Evolutionary conservation across 2,888 invertebrate species (phyloP).

Genomic region (Steinernema hermaphroditum): DNA sequence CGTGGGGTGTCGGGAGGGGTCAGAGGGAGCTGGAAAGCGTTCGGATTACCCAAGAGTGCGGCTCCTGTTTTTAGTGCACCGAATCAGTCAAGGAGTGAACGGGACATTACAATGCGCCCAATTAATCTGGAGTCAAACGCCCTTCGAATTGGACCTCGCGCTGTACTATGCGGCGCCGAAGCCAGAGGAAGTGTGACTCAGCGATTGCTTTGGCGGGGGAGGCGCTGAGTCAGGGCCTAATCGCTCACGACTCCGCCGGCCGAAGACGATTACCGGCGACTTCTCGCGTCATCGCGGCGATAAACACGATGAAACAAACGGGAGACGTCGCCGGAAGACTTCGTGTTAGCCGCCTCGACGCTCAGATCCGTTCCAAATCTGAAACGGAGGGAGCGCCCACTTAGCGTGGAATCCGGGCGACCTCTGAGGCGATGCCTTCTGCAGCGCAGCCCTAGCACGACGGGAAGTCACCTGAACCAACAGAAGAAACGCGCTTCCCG

Average conservation of each 20-base stretch:
- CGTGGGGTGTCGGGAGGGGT: too few species aligned
- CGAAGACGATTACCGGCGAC: constrained; percentile 15
- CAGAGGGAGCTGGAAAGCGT: too few species aligned
- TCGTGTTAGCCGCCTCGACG: too few species aligned
- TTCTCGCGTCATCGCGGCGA: not conserved
- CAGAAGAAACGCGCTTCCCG: not conserved
- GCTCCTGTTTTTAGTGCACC: constrained; percentile 2
- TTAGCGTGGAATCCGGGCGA: not conserved
- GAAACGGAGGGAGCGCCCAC: too few species aligned
- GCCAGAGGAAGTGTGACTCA: not conserved
- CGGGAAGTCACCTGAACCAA: not conserved
- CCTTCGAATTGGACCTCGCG: too few species aligned
- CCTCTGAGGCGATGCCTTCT: constrained; percentile 4
- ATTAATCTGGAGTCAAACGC: not conserved
- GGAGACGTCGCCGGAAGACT: too few species aligned
- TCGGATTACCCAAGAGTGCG: too few species aligned
- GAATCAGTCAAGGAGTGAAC: not conserved
- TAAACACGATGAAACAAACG: not conserved
- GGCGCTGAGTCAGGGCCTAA: not conserved
- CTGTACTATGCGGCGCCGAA: too few species aligned
- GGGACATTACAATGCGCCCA: not conserved
- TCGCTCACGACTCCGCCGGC: not conserved
- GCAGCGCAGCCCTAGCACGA: not conserved
- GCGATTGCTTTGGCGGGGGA: not conserved
- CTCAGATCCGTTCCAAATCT: too few species aligned